Evolutionary conservation across 2,888 invertebrate species (phyloP), one percentile per base, ranked within the genome.

Genomic region (Cephus spinipes): DNA sequence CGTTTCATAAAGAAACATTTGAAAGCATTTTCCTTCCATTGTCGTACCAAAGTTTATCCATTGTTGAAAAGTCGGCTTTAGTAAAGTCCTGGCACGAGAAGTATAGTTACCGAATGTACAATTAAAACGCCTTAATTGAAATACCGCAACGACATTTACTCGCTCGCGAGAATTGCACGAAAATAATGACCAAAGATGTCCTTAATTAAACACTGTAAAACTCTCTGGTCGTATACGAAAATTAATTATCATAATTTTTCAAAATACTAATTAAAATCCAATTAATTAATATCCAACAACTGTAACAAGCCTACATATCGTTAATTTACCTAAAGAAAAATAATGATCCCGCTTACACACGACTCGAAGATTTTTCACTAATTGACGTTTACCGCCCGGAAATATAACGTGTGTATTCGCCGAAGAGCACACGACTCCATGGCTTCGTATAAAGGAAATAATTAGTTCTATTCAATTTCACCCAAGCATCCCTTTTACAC

Each of bases 381-480:
- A 9, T 55, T 40, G 40, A 40, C 40, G 40, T 40, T 15, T 55
- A 55, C 40, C 6, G 23, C 15, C 40, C 40, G 40, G 15, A 23
- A 23, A 23, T 55, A 9, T 55, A 55, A 55, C 23, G 40, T 9
- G 40, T 55, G 23, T 55, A 55, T 6, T 55, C 6, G 40, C 40
- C 4, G 40, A 55, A 55, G 23, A 55, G 40, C 40, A 2, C 23
- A 23, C 23, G 40, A 55, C 6, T 55, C 40, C 15, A 23, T 55
- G 15, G 6, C 23, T 55, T 55, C 15, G 0, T 55, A 55, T 55
- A 55, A 23, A 55, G 23, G 40, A 55, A 55, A 74, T 74, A 77
- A 77, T 77, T 77, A 77, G 77, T 77, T 77, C 77, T 75, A 77
- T 77, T 77, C 77, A 77, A 74, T 77, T 77, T 71, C 77, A 77